These are phyloP conservation scores for Diarsia rubi DNA, from an alignment of 2,888 invertebrate genomes.

Conservation along the genomic window DNA sequence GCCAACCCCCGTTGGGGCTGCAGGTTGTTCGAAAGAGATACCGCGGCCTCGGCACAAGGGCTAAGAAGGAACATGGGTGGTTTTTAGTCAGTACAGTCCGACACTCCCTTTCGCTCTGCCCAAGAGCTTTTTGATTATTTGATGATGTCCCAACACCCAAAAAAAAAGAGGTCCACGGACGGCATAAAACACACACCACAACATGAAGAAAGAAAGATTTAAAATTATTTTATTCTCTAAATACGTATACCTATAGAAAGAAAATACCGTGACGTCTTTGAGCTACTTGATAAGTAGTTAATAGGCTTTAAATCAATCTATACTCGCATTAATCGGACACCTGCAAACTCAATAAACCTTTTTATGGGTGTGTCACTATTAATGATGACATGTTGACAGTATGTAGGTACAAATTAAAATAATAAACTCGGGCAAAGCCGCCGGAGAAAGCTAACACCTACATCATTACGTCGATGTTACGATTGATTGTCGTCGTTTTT, in stretches of 20 bases:
- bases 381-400: conserved; percentile 7
- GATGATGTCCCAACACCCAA: no score
- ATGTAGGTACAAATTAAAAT: neutral
- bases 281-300: neutral
- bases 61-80: no score
- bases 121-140: no score
- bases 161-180: no score
- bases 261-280: neutral
- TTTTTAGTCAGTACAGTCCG: no score
- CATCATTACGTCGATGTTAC: neutral
- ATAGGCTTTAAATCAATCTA: conserved; percentile 3
- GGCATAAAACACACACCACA: no score
- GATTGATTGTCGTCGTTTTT: conserved; percentile 13
- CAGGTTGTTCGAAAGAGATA: no score
- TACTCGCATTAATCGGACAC: neutral
- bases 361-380: conserved; percentile 9
- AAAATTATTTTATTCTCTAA: neutral
- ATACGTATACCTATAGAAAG: neutral
- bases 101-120: no score
- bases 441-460: conserved; percentile 23
- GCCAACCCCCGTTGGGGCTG: no score
- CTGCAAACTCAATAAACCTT: neutral
- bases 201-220: no score
- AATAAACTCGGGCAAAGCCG: neutral
- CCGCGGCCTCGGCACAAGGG: no score